Percentiles rank a stretch among this genome's conserved stretches.
Evolutionary conservation across 1,140 invertebrate species (phyloP).

Genomic region (Ericerus pela): DNA sequence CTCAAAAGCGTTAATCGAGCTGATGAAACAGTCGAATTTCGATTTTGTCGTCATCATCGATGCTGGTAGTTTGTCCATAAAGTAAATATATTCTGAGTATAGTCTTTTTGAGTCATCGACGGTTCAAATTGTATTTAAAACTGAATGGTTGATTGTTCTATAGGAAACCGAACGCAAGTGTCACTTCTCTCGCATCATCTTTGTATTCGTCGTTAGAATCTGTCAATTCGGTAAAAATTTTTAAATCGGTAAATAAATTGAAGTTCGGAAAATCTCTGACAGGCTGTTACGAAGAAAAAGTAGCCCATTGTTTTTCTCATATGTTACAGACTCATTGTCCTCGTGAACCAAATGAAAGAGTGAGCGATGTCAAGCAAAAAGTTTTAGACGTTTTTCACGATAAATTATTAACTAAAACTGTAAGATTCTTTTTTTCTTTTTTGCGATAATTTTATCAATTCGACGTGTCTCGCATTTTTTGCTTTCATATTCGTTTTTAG

Average conservation of each 20-base stretch:
- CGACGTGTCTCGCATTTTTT: neutral
- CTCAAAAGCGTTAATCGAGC: conserved; percentile 16
- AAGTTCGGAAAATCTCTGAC: no score
- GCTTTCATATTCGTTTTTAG: conserved; percentile 11
- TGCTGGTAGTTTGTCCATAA: conserved; percentile 43
- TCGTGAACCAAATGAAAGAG: conserved; percentile 1
- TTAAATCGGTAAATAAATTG: no score
- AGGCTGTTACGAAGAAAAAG: no score
- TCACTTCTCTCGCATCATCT: no score
- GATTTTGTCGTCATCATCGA: conserved; percentile 47
- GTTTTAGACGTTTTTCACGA: conserved; percentile 15
- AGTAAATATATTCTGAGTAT: no score
- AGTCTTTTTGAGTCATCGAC: no score
- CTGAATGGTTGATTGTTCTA: no score
- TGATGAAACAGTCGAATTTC: conserved; percentile 29
- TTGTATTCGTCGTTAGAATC: no score
- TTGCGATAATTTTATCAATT: neutral
- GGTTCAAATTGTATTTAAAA: no score
- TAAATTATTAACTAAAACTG: conserved; percentile 13
- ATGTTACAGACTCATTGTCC: conserved; percentile 2
- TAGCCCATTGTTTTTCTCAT: no score
- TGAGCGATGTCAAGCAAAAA: conserved; percentile 15
- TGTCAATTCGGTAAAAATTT: no score
- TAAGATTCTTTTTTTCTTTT: neutral
- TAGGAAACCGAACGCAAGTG: no score